Evolutionary conservation across 2,113 vertebrate species (phyloP).

Genomic region (Cochlearius cochlearius): DNA sequence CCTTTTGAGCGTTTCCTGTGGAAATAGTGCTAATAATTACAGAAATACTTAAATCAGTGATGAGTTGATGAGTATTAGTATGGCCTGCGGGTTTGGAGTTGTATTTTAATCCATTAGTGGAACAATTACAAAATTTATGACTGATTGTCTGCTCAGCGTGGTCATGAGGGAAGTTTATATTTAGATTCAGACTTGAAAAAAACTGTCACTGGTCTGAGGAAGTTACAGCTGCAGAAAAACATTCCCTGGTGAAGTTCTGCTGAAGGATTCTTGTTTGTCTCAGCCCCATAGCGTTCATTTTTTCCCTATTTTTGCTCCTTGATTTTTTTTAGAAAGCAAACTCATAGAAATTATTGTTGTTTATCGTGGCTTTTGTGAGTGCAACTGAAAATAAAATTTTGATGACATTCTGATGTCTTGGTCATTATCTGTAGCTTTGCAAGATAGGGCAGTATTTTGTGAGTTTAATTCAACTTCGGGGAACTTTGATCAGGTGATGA

Average conservation of each 20-base stretch:
- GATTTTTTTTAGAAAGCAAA: neutral
- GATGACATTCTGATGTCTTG: neutral
- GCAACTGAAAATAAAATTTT: neutral
- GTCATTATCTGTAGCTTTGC: neutral
- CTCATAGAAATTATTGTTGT: neutral
- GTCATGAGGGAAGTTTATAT: neutral
- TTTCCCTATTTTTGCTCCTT: neutral
- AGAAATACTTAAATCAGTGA: neutral
- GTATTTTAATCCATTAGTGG: neutral
- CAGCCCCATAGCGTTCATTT: neutral
- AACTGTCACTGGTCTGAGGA: neutral
- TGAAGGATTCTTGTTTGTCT: neutral
- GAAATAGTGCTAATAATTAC: neutral
- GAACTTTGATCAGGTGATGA: neutral
- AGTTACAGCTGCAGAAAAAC: neutral
- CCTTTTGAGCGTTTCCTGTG: neutral
- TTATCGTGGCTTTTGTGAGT: neutral
- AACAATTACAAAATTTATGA: neutral
- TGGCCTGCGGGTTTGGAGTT: neutral
- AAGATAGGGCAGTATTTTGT: neutral
- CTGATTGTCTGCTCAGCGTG: neutral
- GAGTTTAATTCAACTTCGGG: neutral
- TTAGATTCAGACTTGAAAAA: conserved; percentile 3
- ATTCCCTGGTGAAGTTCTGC: neutral
- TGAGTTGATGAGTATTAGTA: neutral